phyloP scores from a whole-genome alignment of 2,113 vertebrate genomes.

The Condylura cristata region DNA sequence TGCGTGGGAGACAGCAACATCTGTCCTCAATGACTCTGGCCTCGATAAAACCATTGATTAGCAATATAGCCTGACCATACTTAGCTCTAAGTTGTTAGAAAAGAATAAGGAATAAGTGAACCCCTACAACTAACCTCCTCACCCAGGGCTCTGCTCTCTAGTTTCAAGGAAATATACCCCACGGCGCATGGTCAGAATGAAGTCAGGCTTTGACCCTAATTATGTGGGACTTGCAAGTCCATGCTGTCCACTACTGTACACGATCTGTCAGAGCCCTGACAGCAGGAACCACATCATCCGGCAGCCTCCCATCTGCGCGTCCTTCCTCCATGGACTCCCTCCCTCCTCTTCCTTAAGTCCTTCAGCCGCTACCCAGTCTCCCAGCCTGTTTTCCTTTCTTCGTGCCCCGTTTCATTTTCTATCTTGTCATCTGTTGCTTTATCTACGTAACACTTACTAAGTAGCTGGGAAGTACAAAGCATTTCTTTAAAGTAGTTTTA shows the following conservation, averaged over 20 bases:
- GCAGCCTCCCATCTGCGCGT: too few species aligned
- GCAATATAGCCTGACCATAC: background rate
- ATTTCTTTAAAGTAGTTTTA: background rate
- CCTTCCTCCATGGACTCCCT: background rate
- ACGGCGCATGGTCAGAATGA: background rate
- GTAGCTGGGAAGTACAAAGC: background rate
- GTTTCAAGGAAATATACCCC: background rate
- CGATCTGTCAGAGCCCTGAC: background rate
- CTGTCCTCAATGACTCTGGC: background rate
- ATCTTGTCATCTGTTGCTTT: background rate
- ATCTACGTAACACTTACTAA: background rate
- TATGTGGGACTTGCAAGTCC: background rate
- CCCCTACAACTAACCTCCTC: background rate
- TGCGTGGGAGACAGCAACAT: background rate
- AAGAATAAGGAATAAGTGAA: background rate
- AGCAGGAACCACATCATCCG: too few species aligned
- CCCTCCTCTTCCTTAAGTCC: background rate
- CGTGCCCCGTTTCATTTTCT: background rate
- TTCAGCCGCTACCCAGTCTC: background rate
- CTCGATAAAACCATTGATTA: background rate
- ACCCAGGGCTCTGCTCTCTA: background rate
- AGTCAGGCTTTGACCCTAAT: conserved; percentile 11
- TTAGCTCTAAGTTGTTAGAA: background rate
- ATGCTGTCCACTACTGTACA: background rate
- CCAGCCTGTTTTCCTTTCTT: background rate